A percentile compares a stretch with the other conserved stretches of the same genome.
Evolutionary conservation across 2,113 vertebrate species (phyloP).

Genomic region (Motacilla alba): DNA sequence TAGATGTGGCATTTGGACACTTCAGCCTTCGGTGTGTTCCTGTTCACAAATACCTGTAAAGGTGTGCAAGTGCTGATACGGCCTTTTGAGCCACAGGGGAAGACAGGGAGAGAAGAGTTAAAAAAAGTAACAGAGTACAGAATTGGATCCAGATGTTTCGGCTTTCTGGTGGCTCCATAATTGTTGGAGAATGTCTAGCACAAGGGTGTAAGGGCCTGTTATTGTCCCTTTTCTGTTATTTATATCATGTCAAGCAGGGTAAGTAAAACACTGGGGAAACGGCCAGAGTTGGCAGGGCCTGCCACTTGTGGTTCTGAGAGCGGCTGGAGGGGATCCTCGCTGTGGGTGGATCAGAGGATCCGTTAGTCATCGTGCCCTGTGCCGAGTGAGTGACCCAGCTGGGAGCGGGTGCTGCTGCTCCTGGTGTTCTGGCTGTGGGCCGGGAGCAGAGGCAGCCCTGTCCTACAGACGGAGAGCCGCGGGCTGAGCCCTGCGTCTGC

Average conservation of each 20-base stretch:
- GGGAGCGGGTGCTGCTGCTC: neutral
- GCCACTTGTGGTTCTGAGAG: neutral
- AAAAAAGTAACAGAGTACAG: neutral
- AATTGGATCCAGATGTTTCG: neutral
- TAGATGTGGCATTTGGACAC: neutral
- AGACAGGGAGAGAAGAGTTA: neutral
- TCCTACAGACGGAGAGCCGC: neutral
- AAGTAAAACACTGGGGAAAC: neutral
- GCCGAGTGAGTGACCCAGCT: neutral
- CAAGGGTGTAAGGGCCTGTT: neutral
- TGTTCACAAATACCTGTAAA: neutral
- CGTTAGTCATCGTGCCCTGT: neutral
- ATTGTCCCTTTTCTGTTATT: neutral
- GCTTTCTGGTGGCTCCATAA: neutral
- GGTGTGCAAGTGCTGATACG: neutral
- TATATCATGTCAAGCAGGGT: neutral
- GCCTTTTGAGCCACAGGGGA: neutral
- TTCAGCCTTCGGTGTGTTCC: neutral
- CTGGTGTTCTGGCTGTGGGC: rapidly evolving
- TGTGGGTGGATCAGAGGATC: neutral
- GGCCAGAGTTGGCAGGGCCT: neutral
- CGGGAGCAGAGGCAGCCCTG: neutral
- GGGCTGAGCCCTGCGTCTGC: neutral
- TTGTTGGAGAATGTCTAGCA: neutral
- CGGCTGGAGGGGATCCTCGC: neutral